Conservation (phyloP, 2,797 vertebrate genomes). For the Ispidina lecontei region DNA sequence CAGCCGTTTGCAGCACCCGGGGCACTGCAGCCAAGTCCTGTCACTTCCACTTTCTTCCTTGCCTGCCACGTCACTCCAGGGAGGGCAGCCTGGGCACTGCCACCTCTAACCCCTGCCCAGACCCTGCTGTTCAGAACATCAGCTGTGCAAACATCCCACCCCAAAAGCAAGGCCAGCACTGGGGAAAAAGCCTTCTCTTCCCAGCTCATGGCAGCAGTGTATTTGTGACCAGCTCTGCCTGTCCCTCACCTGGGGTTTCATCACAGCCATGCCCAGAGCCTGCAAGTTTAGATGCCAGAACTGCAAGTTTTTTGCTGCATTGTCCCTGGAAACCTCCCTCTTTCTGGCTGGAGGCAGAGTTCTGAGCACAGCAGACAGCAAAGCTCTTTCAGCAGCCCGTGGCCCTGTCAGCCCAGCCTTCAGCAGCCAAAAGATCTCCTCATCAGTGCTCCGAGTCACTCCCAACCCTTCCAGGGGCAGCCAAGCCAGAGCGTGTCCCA, state of each 20-base stretch:
- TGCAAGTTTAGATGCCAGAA: neutral
- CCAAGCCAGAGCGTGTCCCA: neutral
- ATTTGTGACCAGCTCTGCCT: neutral
- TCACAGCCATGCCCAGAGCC: neutral
- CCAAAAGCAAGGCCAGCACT: neutral
- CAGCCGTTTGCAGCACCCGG: neutral
- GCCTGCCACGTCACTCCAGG: rapidly evolving
- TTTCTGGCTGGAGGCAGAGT: neutral
- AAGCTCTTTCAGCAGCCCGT: neutral
- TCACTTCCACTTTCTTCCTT: neutral
- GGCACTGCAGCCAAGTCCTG: neutral
- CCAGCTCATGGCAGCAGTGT: neutral
- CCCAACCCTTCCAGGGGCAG: neutral
- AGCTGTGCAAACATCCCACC: neutral
- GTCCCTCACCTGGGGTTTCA: neutral
- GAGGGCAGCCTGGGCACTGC: neutral
- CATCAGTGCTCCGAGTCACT: neutral
- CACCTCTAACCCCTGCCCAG: neutral
- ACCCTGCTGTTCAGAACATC: too few species aligned
- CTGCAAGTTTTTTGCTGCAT: neutral
- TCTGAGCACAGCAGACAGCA: neutral
- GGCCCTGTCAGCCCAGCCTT: neutral
- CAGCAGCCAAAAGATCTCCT: neutral
- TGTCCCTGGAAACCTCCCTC: neutral
- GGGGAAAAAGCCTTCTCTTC: neutral